These are phyloP conservation scores for Mionectes macconnelli DNA, from an alignment of 2,113 vertebrate species.

Conservation along the genomic window DNA sequence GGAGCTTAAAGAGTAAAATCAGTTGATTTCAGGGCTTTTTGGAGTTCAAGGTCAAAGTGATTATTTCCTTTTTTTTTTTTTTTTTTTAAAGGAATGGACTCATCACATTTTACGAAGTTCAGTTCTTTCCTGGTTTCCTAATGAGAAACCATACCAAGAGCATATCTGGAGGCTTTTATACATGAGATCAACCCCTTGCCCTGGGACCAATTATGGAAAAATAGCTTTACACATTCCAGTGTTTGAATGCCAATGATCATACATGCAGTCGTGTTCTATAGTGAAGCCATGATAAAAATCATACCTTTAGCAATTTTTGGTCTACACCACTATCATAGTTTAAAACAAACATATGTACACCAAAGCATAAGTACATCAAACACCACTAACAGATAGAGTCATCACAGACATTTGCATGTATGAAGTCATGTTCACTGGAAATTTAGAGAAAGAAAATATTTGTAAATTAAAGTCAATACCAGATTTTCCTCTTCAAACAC, in stretches of 20 bases:
- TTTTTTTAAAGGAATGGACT: conserved; percentile 49
- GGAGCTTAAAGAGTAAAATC: conserved; percentile 77
- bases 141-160: conserved; percentile 74
- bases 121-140: conserved; percentile 71
- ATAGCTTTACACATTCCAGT: conserved; percentile 65
- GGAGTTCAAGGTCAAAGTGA: conserved; percentile 82
- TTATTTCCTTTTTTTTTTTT: conserved; percentile 66
- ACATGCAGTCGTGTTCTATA: conserved; percentile 58
- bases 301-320: conserved; percentile 41
- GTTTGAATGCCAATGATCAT: conserved; percentile 69
- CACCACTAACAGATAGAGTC: neutral
- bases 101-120: conserved; percentile 74
- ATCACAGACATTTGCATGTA: neutral
- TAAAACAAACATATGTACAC: neutral
- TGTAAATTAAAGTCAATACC: neutral
- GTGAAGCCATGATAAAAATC: conserved; percentile 60
- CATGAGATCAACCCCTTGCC: conserved; percentile 70
- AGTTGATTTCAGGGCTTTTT: conserved; percentile 78
- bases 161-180: conserved; percentile 70
- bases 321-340: neutral
- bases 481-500: neutral
- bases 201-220: conserved; percentile 78
- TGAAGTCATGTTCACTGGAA: neutral
- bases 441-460: neutral
- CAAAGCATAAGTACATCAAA: neutral